phyloP scores from a whole-genome alignment of 1,140 invertebrate species.

The Drosophila kepulauana region DNA sequence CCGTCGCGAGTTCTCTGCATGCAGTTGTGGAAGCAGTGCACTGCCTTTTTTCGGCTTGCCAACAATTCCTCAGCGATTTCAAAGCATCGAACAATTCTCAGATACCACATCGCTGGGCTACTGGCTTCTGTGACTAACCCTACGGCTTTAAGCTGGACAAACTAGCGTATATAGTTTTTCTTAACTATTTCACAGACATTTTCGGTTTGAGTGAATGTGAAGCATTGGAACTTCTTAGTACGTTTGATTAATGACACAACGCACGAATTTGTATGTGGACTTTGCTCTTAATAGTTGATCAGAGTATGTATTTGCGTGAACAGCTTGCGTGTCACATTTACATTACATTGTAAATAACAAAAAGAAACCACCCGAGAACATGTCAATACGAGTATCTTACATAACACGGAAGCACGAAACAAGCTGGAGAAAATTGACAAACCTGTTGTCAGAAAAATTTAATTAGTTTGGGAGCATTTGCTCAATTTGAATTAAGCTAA shows the following conservation, averaged over 20 bases:
- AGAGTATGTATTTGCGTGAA: background rate
- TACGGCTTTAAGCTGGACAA: background rate
- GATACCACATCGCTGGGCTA: background rate
- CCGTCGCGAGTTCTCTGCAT: conserved; percentile 20
- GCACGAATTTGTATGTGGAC: too few species aligned
- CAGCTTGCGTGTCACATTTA: background rate
- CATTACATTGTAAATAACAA: conserved; percentile 6
- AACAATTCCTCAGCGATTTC: conserved; percentile 12
- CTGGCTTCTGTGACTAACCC: background rate
- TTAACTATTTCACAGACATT: background rate
- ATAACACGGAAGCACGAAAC: background rate
- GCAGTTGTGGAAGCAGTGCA: background rate
- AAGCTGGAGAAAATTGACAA: background rate
- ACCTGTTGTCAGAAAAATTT: background rate
- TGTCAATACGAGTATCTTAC: background rate
- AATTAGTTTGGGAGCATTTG: conserved; percentile 45
- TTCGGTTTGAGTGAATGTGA: too few species aligned
- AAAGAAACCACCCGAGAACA: background rate
- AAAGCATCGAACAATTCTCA: background rate
- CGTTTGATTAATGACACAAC: too few species aligned
- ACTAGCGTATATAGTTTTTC: too few species aligned
- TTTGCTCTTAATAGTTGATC: too few species aligned
- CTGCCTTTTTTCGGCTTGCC: conserved; percentile 4
- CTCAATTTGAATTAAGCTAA: conserved; percentile 77
- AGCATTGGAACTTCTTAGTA: too few species aligned